Evolutionary conservation across 2,113 vertebrate genomes (phyloP), one percentile per base, ranked within the genome.

Genomic region (Macheiramphus alcinus): DNA sequence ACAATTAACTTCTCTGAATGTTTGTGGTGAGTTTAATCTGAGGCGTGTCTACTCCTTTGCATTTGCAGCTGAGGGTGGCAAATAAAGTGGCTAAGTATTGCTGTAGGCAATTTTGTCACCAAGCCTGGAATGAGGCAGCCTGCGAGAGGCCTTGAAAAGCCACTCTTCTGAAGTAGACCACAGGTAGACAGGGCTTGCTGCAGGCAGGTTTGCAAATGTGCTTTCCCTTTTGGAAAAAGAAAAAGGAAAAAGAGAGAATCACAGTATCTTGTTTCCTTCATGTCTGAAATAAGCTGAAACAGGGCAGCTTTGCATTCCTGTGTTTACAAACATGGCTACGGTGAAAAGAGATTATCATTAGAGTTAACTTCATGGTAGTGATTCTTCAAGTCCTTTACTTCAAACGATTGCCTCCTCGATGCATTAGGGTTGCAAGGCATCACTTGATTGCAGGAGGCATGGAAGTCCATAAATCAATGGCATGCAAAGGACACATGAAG

Each of bases 21-120:
- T 65, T 86, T 95, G 95, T 1, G 94, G 94, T 45, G 65, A 82
- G 42, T 89, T 91, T 92, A 80, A 92, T 80, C 76, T 72, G 74
- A 94, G 84, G 53, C 0, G 10, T 70, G 71, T 82, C 88, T 76
- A 38, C 36, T 94, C 34, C 75, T 94, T 70, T 74, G 48, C 86
- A 4, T 91, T 94, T 86, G 65, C 70, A 93, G 72, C 76, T 88
- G 87, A 94, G 73, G 62, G 66, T 87, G 90, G 93, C 66, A 71
- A 96, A 82, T 78, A 36, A 97, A 89, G 86, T 63, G 27, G 58
- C 36, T 75, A 50, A 93, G 21, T 50, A 48, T 63, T 73, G 81
- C 86, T 94, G 52, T 3, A 74, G 92, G 96, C 85, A 66, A 16
- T 55, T 85, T 90, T 89, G 88, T 94, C 87, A 65, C 91, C 50